Evolutionary conservation across 2,113 vertebrate species (phyloP).

Genomic region (Oryzias woworae): DNA sequence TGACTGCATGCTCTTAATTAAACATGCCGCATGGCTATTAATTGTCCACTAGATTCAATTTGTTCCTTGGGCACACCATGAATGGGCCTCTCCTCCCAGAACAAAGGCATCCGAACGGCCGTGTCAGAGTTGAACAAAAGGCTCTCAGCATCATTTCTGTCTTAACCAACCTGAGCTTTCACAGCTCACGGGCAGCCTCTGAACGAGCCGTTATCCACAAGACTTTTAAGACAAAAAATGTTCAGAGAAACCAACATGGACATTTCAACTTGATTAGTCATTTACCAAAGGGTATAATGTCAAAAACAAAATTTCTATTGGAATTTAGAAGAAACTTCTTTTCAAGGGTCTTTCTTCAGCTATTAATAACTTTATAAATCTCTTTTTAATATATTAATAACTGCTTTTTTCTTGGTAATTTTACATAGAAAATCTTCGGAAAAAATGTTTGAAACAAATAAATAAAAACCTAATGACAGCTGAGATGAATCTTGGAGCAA

Average conservation of each 20-base stretch:
- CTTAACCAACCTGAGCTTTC: conserved; percentile 32
- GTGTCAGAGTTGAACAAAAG: conserved; percentile 74
- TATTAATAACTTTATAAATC: neutral
- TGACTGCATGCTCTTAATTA: conserved; percentile 78
- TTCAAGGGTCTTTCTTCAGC: neutral
- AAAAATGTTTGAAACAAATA: conserved; percentile 77
- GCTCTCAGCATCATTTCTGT: conserved; percentile 57
- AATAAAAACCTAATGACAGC: conserved; percentile 74
- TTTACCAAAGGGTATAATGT: conserved; percentile 19
- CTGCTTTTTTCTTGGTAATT: conserved; percentile 44
- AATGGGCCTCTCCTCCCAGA: conserved; percentile 69
- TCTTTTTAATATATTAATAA: conserved; percentile 18
- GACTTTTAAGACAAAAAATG: conserved; percentile 45
- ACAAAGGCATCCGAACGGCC: conserved; percentile 73
- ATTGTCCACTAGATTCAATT: conserved; percentile 79
- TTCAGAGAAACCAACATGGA: conserved; percentile 35
- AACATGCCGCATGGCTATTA: conserved; percentile 77
- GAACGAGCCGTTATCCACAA: conserved; percentile 57
- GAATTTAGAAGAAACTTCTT: conserved; percentile 29
- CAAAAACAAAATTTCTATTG: conserved; percentile 50
- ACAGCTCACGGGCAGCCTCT: conserved; percentile 38
- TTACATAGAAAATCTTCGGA: conserved; percentile 65
- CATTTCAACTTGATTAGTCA: conserved; percentile 19
- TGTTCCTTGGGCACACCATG: conserved; percentile 69
- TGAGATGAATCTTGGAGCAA: conserved; percentile 80